Evolutionary conservation across 1,140 invertebrate genomes (phyloP).

Genomic region (Lepidostoma basale): DNA sequence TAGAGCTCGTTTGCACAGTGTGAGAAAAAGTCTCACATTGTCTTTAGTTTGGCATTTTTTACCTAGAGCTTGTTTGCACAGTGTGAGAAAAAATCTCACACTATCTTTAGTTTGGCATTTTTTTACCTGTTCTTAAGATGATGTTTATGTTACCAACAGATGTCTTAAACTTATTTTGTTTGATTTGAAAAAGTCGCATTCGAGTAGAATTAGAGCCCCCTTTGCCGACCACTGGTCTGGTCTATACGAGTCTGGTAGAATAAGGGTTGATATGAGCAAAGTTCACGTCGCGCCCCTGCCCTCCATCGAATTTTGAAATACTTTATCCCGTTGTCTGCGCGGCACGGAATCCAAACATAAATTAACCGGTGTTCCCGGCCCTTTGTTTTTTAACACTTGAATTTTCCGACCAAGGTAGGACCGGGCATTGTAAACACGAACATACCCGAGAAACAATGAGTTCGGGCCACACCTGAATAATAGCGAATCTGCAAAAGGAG

Average conservation of each 20-base stretch:
- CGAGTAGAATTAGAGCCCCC: too few species aligned
- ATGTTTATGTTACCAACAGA: too few species aligned
- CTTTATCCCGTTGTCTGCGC: slow-evolving; percentile 18
- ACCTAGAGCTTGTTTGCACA: too few species aligned
- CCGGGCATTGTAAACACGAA: slow-evolving; percentile 30
- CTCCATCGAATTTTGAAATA: slow-evolving; percentile 29
- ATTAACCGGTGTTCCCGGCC: slow-evolving; percentile 16
- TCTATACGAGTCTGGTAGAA: not conserved
- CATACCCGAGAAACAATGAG: slow-evolving; percentile 20
- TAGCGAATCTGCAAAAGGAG: not conserved
- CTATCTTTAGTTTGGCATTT: too few species aligned
- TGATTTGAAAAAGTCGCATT: too few species aligned
- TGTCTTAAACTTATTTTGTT: too few species aligned
- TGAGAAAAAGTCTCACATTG: too few species aligned
- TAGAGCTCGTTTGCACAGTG: too few species aligned
- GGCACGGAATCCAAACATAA: slow-evolving; percentile 35
- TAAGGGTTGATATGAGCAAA: not conserved
- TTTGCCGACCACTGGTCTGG: too few species aligned
- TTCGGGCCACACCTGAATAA: slow-evolving; percentile 1
- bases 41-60: too few species aligned
- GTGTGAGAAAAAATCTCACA: too few species aligned
- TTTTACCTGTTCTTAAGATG: too few species aligned
- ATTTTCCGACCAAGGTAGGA: slow-evolving; percentile 1
- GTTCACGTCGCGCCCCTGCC: not conserved
- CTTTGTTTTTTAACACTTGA: slow-evolving; percentile 32